Conservation (phyloP, 2,888 invertebrate species). For the Agonopterix alstromeriana region DNA sequence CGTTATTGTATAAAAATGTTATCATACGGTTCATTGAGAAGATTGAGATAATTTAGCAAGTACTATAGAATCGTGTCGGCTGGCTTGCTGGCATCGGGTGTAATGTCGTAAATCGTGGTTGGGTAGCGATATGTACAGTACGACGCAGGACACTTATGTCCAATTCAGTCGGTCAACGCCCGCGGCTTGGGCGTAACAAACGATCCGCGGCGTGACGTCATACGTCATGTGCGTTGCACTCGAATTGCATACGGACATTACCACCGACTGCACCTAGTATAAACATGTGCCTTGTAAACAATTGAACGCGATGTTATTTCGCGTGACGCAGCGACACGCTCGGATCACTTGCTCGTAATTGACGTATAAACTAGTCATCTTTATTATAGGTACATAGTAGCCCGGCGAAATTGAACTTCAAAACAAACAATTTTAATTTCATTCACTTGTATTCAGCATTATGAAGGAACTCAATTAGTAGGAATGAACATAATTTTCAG, state of each 20-base stretch:
- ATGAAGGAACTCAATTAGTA: no score
- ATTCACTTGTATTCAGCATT: no score
- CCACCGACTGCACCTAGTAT: conserved; percentile 7
- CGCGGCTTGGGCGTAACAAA: conserved; percentile 47
- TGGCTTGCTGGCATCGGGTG: conserved; percentile 26
- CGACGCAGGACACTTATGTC: conserved; percentile 65
- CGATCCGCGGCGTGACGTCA: conserved; percentile 59
- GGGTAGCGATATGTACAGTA: conserved; percentile 40
- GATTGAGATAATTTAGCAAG: conserved; percentile 24
- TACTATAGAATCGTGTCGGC: conserved; percentile 29
- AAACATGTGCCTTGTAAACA: background rate
- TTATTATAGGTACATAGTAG: no score
- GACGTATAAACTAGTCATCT: no score
- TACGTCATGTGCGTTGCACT: conserved; percentile 51
- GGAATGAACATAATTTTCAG: no score
- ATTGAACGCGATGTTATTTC: background rate
- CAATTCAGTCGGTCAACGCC: conserved; percentile 70
- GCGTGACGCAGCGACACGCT: background rate
- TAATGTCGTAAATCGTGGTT: conserved; percentile 51
- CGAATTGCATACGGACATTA: conserved; percentile 39
- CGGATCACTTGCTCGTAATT: background rate
- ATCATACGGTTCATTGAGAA: conserved; percentile 15
- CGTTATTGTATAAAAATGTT: conserved; percentile 4
- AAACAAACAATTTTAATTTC: no score
- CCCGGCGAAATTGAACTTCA: no score